A percentile compares a stretch with the other conserved stretches of the same genome.
Evolutionary conservation across 1,140 invertebrate genomes (phyloP).

Genomic region (Aphis craccivora): DNA sequence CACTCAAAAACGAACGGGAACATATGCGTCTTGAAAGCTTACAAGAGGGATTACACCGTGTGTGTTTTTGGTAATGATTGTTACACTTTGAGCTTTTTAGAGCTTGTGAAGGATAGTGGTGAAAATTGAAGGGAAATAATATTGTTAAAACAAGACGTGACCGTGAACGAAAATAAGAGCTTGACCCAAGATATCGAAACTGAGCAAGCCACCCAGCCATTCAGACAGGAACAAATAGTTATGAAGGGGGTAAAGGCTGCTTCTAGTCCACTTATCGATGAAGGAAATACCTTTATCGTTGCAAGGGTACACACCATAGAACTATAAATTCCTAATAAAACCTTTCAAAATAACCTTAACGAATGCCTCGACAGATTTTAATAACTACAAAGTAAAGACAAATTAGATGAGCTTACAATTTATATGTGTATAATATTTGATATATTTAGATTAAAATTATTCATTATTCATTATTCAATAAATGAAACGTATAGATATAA

Average conservation of each 20-base stretch:
- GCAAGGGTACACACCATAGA: not conserved
- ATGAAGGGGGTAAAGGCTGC: not conserved
- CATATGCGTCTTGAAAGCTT: slow-evolving; percentile 6
- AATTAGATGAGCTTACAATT: not conserved
- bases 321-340: not conserved
- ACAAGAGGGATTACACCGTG: slow-evolving; percentile 46
- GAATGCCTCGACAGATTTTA: not conserved
- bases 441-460: not conserved
- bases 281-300: not conserved
- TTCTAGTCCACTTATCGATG: not conserved
- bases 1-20: slow-evolving; percentile 8
- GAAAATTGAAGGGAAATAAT: slow-evolving; percentile 36
- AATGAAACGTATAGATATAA: not conserved
- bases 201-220: not conserved
- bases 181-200: not conserved
- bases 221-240: not conserved
- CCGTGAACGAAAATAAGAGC: slow-evolving; percentile 21
- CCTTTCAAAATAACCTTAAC: not conserved
- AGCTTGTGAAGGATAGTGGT: not conserved
- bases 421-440: not conserved
- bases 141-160: slow-evolving; percentile 45
- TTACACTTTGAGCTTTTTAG: slow-evolving; percentile 40
- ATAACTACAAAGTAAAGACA: not conserved
- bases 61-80: slow-evolving; percentile 36
- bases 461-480: not conserved